phyloP scores from a whole-genome alignment of 2,888 invertebrate genomes.

The Orchesellides sinensis region DNA sequence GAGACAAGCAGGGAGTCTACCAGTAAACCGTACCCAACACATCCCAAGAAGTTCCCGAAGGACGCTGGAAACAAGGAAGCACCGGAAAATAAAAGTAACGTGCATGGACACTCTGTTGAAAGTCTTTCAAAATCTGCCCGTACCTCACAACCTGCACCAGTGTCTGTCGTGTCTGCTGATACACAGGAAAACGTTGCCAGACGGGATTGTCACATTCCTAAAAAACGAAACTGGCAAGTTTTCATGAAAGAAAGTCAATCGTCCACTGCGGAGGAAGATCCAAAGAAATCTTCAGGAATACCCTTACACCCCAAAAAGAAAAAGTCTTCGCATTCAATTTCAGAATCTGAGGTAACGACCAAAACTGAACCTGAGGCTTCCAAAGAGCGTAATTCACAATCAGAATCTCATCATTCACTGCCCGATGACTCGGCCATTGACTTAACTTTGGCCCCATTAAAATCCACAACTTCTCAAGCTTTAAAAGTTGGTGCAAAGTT shows the following conservation, averaged over 20 bases:
- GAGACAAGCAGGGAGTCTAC: not conserved
- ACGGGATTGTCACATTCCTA: slow-evolving; percentile 44
- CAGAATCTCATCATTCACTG: not conserved
- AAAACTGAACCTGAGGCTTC: not conserved
- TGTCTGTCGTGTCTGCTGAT: no score
- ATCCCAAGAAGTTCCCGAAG: slow-evolving; percentile 43
- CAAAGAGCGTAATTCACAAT: no score
- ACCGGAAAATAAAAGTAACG: not conserved
- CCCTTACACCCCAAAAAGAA: slow-evolving; percentile 47
- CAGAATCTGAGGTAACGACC: not conserved
- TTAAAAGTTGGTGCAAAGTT: slow-evolving; percentile 54
- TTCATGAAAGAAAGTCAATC: slow-evolving; percentile 54
- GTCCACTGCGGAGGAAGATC: not conserved
- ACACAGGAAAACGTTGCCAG: not conserved
- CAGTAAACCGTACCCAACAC: slow-evolving; percentile 9
- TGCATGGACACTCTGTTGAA: not conserved
- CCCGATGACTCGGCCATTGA: slow-evolving; percentile 59
- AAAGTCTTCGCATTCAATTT: slow-evolving; percentile 2
- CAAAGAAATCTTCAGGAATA: not conserved
- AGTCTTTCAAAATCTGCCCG: not conserved
- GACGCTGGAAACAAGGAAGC: not conserved
- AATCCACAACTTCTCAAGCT: slow-evolving; percentile 11
- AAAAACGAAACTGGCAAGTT: slow-evolving; percentile 60
- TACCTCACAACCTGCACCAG: not conserved
- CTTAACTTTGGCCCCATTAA: slow-evolving; percentile 22